phyloP scores from a whole-genome alignment of 2,113 vertebrate genomes.

The Forbesichthys papilliferus region DNA sequence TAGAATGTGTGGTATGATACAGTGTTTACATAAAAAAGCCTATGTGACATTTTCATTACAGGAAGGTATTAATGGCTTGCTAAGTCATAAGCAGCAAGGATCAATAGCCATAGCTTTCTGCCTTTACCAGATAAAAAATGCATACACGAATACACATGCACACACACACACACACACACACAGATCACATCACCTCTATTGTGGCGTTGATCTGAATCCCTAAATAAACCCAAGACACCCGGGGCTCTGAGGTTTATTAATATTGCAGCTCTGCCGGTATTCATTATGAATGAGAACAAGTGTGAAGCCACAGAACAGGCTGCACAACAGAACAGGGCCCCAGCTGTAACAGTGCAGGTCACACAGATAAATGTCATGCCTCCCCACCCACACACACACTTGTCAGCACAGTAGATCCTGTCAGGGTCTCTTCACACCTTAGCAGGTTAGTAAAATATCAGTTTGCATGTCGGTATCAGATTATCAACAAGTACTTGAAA shows the following conservation, averaged over 20 bases:
- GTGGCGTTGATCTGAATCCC: conserved; percentile 65
- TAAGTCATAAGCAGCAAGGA: background rate
- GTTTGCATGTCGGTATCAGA: no score
- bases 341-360: conserved; percentile 64
- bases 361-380: conserved; percentile 54
- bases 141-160: conserved; percentile 26
- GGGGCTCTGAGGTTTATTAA: conserved; percentile 68
- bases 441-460: background rate
- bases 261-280: conserved; percentile 70
- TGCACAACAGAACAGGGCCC: conserved; percentile 62
- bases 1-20: no score
- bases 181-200: conserved; percentile 53
- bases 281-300: conserved; percentile 80
- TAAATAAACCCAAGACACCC: conserved; percentile 64
- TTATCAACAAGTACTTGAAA: no score
- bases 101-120: background rate
- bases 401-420: conserved; percentile 14
- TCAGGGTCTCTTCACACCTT: background rate
- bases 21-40: no score
- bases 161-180: conserved; percentile 7
- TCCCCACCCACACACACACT: conserved; percentile 19
- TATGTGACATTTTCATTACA: no score
- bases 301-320: conserved; percentile 67
- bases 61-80: no score
- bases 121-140: conserved; percentile 25